Evolutionary conservation across 2,888 invertebrate genomes (phyloP), one percentile per base, ranked within the genome.

Genomic region (Strigamia crassipes): DNA sequence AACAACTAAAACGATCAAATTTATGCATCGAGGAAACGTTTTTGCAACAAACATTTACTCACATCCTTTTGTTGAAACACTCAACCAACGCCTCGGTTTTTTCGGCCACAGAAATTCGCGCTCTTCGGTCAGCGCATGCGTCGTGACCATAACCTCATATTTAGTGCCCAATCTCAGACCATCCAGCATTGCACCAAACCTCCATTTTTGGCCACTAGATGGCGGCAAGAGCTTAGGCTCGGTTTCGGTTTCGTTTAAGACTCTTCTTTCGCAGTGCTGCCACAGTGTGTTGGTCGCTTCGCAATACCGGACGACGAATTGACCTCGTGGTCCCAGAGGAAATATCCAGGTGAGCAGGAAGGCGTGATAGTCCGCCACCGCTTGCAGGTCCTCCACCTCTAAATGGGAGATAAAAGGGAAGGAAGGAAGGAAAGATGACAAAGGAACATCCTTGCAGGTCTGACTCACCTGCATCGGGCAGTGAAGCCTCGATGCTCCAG

Each of bases 111-210:
- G 21, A 41, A 41, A 27, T n/a, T 61, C 61, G 1, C 61, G 9
- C 34, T 34, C 42, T 27, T 66, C 41, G 21, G 81, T 83, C 84
- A 84, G 81, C 84, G 83, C 77, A 83, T 91, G 89, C 0, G 92
- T 91, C 79, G 91, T 90, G 41, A 94, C 92, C 89, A 94, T 92
- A 86, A 94, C 93, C 79, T 93, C 93, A 87, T 94, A 94, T 61
- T 92, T 93, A 79, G 94, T 94, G 80, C 94, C 93, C 94, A 94
- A 94, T 82, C 94, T 90, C 81, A 94, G 89, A 80, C 93, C 94
- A 34, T 91, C 85, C 80, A 87, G 84, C 80, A 84, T 83, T n/a
- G 83, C 84, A 61, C 83, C 83, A 83, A 84, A 85, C 82, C 38
- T 78, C 27, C n/a, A n/a, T 13, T 18, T 42, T 34, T 34, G 13